Conservation (phyloP, 1,140 invertebrate species). For the Bombyx mandarina region DNA sequence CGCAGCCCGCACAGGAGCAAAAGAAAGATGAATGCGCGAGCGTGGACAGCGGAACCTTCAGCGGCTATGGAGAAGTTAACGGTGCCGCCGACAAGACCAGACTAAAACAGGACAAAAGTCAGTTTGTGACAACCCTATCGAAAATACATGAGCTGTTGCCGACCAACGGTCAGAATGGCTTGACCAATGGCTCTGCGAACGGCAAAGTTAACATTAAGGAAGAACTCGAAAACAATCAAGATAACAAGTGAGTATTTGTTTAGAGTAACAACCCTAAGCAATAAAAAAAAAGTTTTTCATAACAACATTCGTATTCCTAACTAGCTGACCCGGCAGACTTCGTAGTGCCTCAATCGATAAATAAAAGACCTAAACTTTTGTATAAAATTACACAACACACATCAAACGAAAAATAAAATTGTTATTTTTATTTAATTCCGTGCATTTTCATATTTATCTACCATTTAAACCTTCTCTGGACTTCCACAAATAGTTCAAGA, state of each 20-base stretch:
- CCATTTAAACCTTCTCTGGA: no score
- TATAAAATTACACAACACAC: no score
- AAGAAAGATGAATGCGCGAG: constrained; percentile 58
- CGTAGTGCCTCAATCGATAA: no score
- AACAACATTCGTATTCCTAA: no score
- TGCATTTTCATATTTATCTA: no score
- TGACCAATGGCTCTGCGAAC: constrained; percentile 43
- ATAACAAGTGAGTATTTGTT: constrained; percentile 48
- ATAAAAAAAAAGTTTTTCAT: no score
- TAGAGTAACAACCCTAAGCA: no score
- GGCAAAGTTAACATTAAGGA: constrained; percentile 42
- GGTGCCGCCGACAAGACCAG: constrained; percentile 46
- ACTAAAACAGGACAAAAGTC: constrained; percentile 66
- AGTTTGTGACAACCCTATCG: constrained; percentile 73
- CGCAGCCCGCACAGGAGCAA: constrained; percentile 29
- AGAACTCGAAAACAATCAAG: constrained; percentile 39
- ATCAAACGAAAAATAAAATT: no score
- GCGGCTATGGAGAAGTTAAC: constrained; percentile 59
- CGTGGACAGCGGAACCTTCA: constrained; percentile 59
- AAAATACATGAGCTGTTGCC: constrained; percentile 75
- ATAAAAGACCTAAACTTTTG: no score
- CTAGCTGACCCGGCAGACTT: no score
- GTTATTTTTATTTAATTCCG: no score
- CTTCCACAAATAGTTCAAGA: no score
- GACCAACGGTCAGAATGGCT: constrained; percentile 50